Percentiles rank a stretch among this genome's conserved stretches.
These are phyloP conservation scores for Xiphydria camelus DNA, from an alignment of 2,888 invertebrate species.

Conservation along the genomic window DNA sequence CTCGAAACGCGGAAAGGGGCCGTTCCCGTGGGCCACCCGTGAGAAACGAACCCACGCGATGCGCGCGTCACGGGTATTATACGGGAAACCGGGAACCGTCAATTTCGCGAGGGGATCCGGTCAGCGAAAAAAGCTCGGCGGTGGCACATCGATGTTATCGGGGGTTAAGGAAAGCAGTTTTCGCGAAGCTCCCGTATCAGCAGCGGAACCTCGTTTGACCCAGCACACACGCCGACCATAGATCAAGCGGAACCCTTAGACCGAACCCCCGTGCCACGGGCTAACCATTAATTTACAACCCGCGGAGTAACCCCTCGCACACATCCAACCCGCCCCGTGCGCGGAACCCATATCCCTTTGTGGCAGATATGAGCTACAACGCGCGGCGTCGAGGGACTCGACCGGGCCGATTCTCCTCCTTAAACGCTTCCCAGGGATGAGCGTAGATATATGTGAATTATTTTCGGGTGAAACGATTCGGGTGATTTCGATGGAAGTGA, in stretches of 20 bases:
- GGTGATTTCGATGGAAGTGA: too few species aligned
- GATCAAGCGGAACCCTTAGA: conserved; percentile 53
- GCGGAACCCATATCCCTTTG: conserved; percentile 45
- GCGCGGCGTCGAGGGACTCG: conserved; percentile 44
- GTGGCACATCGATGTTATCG: conserved; percentile 24
- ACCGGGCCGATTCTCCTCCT: conserved; percentile 24
- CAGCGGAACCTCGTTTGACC: conserved; percentile 44
- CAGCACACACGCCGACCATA: conserved; percentile 48
- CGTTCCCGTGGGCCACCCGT: too few species aligned
- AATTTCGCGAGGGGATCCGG: too few species aligned
- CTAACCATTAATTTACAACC: conserved; percentile 57
- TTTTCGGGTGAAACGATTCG: too few species aligned
- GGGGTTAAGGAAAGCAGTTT: conserved; percentile 25
- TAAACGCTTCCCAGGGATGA: too few species aligned
- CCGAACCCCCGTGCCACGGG: conserved; percentile 43
- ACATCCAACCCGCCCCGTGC: conserved; percentile 28
- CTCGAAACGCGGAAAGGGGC: too few species aligned
- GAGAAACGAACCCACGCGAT: too few species aligned
- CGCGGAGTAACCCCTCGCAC: conserved; percentile 46
- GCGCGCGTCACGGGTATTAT: too few species aligned
- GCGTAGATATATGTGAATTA: too few species aligned
- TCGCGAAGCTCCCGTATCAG: conserved; percentile 35
- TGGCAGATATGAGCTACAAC: conserved; percentile 52
- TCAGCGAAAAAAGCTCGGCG: too few species aligned
- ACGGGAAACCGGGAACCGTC: too few species aligned